Conservation (phyloP, 2,113 vertebrate genomes). For the Tauraco erythrolophus region DNA sequence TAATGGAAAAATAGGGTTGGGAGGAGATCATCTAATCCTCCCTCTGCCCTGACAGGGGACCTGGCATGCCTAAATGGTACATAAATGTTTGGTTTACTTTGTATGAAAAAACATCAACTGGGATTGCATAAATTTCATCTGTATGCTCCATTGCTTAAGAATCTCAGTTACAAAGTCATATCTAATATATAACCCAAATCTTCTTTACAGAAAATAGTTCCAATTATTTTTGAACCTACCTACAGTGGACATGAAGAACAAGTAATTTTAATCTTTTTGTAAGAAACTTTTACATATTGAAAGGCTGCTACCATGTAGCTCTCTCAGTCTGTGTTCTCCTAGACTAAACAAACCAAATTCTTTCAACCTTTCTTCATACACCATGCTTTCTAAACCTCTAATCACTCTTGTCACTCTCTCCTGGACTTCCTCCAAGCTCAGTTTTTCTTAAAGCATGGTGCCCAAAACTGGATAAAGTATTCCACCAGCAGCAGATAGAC, state of each 20-base stretch:
- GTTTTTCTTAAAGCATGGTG: slow-evolving; percentile 14
- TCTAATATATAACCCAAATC: neutral
- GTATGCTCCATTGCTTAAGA: neutral
- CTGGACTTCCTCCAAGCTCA: slow-evolving; percentile 34
- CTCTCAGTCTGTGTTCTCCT: slow-evolving; percentile 7
- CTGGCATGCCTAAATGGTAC: neutral
- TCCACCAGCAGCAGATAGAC: neutral
- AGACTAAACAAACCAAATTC: slow-evolving; percentile 66
- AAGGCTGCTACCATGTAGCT: neutral
- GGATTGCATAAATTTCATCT: neutral
- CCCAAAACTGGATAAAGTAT: slow-evolving; percentile 38
- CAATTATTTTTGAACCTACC: neutral
- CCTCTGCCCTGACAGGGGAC: neutral
- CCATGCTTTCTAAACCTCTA: slow-evolving; percentile 47
- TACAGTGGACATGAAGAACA: neutral
- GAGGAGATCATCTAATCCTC: neutral
- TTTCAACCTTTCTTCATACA: slow-evolving; percentile 47
- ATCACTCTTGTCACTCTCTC: slow-evolving; percentile 46
- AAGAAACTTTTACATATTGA: neutral
- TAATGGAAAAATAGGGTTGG: neutral
- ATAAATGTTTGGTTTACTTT: neutral
- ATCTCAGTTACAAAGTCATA: neutral
- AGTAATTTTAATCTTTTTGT: neutral
- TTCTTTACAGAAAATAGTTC: neutral
- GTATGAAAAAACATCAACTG: neutral